These are phyloP conservation scores for Tipula lateralis DNA, from an alignment of 2,888 invertebrate genomes.

Conservation along the genomic window DNA sequence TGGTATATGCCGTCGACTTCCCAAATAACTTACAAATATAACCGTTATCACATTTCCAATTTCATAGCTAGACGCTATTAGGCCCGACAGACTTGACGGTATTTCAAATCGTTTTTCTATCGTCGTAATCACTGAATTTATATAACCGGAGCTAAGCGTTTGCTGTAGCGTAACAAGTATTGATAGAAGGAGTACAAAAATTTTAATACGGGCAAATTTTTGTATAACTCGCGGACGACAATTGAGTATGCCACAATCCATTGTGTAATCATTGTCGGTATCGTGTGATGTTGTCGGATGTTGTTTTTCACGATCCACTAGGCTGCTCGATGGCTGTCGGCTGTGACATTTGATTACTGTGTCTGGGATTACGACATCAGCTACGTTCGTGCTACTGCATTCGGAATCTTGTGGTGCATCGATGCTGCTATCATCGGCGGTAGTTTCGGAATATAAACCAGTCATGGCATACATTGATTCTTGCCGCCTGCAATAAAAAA, in stretches of 20 bases:
- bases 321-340: conserved; percentile 70
- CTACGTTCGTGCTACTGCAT: conserved; percentile 43
- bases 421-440: conserved; percentile 55
- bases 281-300: conserved; percentile 30
- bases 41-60: conserved; percentile 93
- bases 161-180: conserved; percentile 87
- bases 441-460: conserved; percentile 72
- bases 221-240: conserved; percentile 83
- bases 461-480: conserved; percentile 89
- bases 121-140: conserved; percentile 93
- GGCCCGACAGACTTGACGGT: conserved; percentile 86
- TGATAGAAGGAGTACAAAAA: conserved; percentile 83
- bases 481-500: conserved; percentile 57
- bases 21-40: conserved; percentile 92
- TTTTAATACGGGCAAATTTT: conserved; percentile 85
- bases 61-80: conserved; percentile 92
- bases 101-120: conserved; percentile 94
- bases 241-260: conserved; percentile 82
- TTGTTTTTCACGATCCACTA: conserved; percentile 59
- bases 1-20: conserved; percentile 86
- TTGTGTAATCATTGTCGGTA: conserved; percentile 57
- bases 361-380: conserved; percentile 38
- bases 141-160: conserved; percentile 85
- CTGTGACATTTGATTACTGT: conserved; percentile 69
- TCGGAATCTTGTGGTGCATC: conserved; percentile 52